Evolutionary conservation across 2,113 vertebrate genomes (phyloP), one percentile per base, ranked within the genome.

Genomic region (Nematolebias whitei): DNA sequence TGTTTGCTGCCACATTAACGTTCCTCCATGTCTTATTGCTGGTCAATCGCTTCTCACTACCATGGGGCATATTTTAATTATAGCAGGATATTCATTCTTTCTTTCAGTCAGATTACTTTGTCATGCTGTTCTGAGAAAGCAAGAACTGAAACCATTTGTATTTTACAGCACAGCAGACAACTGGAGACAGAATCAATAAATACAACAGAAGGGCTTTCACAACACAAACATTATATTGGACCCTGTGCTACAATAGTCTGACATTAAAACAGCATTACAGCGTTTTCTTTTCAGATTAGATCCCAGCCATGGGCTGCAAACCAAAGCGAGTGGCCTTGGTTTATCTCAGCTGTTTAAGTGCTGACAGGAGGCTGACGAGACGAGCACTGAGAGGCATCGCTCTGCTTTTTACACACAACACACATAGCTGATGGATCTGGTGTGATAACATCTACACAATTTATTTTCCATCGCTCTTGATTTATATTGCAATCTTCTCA

Each of bases 381-480:
- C 79, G 78, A 69, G 70, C 79, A 74, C 72, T 76, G 72, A 84
- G 78, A 86, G 68, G 68, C 82, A 77, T 68, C 23, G 43, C 68
- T 19, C 15, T 15, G 38, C 48, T 69, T 87, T 90, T 85, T 83
- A 83, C 74, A 72, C 82, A 86, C 87, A 84, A 75, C 82, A 86
- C 76, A 80, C 82, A 82, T 69, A 63, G 76, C 38, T 73, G 79
- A 89, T 80, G 75, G 67, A 85, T 88, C 83, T 75, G 52, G 63
- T 72, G 67, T 77, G 90, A 93, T 91, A 91, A 80, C 80, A 89
- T 84, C 81, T 71, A 88, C 77, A 76, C 86, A 89, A 91, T 92
- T 92, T 89, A 67, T 79, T 84, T 68, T 79, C 63, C 67, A 56
- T 83, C 58, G 54, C 26, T 41, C 64, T 59, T 78, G 76, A 89